Base-by-base conservation (phyloP, 2,797 vertebrate species). In the Microctenopoma stevenorrisi region DNA sequence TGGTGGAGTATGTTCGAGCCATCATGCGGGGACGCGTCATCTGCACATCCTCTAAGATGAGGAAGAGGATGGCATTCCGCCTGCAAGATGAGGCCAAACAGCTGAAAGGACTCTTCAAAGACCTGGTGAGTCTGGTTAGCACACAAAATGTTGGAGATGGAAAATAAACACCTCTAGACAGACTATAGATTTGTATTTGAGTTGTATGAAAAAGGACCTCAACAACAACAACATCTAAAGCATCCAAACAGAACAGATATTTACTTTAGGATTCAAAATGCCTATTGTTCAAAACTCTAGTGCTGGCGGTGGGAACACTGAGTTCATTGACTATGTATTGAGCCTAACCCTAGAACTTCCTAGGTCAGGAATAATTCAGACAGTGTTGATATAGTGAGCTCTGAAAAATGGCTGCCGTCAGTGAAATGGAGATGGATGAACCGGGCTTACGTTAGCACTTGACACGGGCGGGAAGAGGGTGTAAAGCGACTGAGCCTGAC, bases 61-160 rank as follows among this genome's bases (percentile, higher is more conserved):
- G 96, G 4, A 94, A 94, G 86, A 95, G 95, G 44, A 85, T 97
- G 93, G 96, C 96, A 5, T 92, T 94, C 4, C 93, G 95, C 2
- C 90, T 98, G 16, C 94, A 95, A 3, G 95, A 96, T 8, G 97
- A 98, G 61, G 94, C 94, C 44, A 95, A 94, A 33, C 96, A 97
- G 86, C 91, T 98, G 22, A 96, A 95, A 59, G 93, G 95, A 55
- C 95, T 98, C 70, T 98, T 98, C 81, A 89, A 90, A 66, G 94
- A 96, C 72, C 87, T 98, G 95, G 97, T 98, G 70, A 96, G 94
- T 79, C 28, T 52, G n/a, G 3, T 53, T n/a, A 33, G 57, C 15
- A 70, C 7, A 42, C n/a, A 15, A 38, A 42, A 48, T 12, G 4
- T 26, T 4, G 22, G 22, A 22, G 22, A 22, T 22, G 22, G 22